A percentile compares a stretch with the other conserved stretches of the same genome.
phyloP scores from a whole-genome alignment of 2,888 invertebrate genomes.

The Melieria picta region DNA sequence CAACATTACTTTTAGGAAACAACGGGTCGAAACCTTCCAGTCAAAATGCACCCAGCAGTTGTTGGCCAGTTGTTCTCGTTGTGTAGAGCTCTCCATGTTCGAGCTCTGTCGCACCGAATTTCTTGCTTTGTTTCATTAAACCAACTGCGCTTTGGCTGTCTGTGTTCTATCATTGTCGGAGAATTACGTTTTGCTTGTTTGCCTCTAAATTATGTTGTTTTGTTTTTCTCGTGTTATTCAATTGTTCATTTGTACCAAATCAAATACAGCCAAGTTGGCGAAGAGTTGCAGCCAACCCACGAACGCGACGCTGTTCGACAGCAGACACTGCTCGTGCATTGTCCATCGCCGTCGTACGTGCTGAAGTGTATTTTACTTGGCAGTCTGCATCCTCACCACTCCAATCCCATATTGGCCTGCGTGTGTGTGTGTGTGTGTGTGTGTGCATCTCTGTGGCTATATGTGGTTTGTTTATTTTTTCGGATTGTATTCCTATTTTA shows the following conservation, averaged over 20 bases:
- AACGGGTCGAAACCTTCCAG: too few relatives aligned
- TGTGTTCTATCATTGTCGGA: too few relatives aligned
- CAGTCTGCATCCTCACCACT: slow-evolving; percentile 19
- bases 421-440: slow-evolving; percentile 1
- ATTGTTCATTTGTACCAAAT: slow-evolving; percentile 39
- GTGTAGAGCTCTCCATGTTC: too few relatives aligned
- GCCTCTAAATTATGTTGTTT: slow-evolving; percentile 10
- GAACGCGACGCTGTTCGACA: too few relatives aligned
- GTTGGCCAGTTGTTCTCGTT: too few relatives aligned
- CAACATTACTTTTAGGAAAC: too few relatives aligned
- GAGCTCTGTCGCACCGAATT: too few relatives aligned
- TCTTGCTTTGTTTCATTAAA: too few relatives aligned
- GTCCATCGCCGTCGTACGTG: slow-evolving; percentile 48
- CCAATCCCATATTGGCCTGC: background rate
- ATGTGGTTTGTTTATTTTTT: slow-evolving; percentile 5
- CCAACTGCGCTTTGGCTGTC: too few relatives aligned
- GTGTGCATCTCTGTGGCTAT: background rate
- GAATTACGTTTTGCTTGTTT: background rate
- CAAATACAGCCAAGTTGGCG: slow-evolving; percentile 24
- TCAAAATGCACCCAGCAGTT: too few relatives aligned
- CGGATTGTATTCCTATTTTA: slow-evolving; percentile 10
- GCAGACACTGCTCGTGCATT: background rate
- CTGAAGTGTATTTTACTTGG: slow-evolving; percentile 57
- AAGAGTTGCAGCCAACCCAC: too few relatives aligned
- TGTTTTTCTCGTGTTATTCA: slow-evolving; percentile 27